These are phyloP conservation scores for Parus major DNA, from an alignment of 2,113 vertebrate genomes.

Conservation along the genomic window DNA sequence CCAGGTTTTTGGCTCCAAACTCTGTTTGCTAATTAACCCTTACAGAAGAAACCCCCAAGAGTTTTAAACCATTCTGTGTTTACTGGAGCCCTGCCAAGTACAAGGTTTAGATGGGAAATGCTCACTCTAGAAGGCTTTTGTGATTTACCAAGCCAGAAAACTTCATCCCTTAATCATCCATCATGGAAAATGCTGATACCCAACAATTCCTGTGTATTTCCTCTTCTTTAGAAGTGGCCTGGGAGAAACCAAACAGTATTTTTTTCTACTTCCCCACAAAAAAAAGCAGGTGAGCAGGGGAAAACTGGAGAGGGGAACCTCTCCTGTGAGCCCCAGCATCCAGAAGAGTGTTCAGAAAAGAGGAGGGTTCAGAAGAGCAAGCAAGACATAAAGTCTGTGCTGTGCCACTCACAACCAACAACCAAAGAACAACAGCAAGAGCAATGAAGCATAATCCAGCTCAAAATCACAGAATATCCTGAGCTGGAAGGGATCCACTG, in stretches of 20 bases:
- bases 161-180: background rate
- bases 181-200: background rate
- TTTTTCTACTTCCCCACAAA: background rate
- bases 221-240: background rate
- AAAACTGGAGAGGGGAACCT: background rate
- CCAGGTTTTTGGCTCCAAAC: conserved; percentile 19
- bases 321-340: background rate
- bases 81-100: background rate
- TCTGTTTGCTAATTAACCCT: conserved; percentile 45
- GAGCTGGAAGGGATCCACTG: background rate
- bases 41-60: conserved; percentile 4
- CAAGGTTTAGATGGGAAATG: background rate
- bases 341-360: background rate
- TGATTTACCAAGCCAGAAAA: background rate
- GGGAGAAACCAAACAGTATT: background rate
- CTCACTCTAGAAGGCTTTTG: conserved; percentile 4
- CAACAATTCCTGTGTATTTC: background rate
- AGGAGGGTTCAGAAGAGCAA: background rate
- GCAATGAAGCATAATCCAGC: background rate
- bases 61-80: background rate
- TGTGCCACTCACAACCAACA: background rate
- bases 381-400: background rate
- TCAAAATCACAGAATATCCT: background rate
- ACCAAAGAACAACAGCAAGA: background rate
- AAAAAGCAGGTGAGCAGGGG: background rate